Percentiles rank a stretch among this genome's conserved stretches.
These are phyloP conservation scores for Eumeta japonica DNA, from an alignment of 1,140 invertebrate species.

Conservation along the genomic window DNA sequence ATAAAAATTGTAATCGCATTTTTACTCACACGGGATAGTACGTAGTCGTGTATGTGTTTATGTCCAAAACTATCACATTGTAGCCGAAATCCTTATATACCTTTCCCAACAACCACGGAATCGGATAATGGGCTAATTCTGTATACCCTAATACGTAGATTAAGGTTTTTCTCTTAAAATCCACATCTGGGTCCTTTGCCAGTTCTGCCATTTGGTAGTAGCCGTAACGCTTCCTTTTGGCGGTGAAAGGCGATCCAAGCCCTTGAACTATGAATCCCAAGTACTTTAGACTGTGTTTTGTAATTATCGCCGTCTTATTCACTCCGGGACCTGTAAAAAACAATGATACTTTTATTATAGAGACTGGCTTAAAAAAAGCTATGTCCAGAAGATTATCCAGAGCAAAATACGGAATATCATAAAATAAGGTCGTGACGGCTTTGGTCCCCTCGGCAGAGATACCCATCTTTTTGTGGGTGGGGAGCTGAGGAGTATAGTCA, in stretches of 20 bases:
- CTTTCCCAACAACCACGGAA: slow-evolving; percentile 11
- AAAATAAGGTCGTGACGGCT: too few relatives aligned
- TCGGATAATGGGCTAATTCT: slow-evolving; percentile 25
- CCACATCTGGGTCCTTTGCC: slow-evolving; percentile 23
- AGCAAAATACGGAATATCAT: too few relatives aligned
- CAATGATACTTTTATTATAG: too few relatives aligned
- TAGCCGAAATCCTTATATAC: slow-evolving; percentile 25
- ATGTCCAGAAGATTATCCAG: too few relatives aligned
- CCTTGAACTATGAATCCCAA: slow-evolving; percentile 18
- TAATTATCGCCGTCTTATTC: slow-evolving; percentile 24
- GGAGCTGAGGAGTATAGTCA: too few relatives aligned
- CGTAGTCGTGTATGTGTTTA: slow-evolving; percentile 24
- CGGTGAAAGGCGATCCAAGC: slow-evolving; percentile 5
- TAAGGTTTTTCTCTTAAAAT: slow-evolving; percentile 28
- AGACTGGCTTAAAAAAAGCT: too few relatives aligned
- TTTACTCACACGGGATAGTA: slow-evolving; percentile 33
- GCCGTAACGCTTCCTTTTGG: slow-evolving; percentile 18
- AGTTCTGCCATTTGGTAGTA: slow-evolving; percentile 32
- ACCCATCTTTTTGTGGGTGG: too few relatives aligned
- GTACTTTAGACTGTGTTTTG: slow-evolving; percentile 22
- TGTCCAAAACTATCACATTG: slow-evolving; percentile 30
- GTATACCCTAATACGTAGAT: slow-evolving; percentile 30
- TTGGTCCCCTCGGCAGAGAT: too few relatives aligned
- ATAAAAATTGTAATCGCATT: too few relatives aligned
- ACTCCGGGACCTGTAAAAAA: slow-evolving; percentile 32